Evolutionary conservation across 2,888 invertebrate genomes (phyloP).

Genomic region (Uropetala carovei): DNA sequence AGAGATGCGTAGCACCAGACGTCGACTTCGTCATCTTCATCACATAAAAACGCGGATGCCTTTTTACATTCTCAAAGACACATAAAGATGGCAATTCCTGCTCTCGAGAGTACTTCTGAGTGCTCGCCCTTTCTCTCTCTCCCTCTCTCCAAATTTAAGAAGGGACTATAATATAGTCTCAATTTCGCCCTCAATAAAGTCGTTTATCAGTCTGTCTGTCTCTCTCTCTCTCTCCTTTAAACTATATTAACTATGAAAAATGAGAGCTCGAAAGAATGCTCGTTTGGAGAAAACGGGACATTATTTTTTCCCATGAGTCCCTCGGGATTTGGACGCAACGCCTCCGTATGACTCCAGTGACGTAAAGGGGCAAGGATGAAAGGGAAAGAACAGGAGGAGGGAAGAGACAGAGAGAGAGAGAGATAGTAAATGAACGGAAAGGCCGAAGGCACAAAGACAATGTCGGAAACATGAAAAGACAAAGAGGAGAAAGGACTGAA

Average conservation of each 20-base stretch:
- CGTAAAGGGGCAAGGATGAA: neutral
- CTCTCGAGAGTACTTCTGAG: too few species aligned
- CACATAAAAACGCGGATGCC: too few species aligned
- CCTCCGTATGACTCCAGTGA: neutral
- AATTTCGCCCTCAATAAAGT: too few species aligned
- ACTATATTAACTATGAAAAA: constrained; percentile 13
- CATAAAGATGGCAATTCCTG: too few species aligned
- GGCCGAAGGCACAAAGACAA: neutral
- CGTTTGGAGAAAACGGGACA: neutral
- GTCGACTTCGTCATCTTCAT: too few species aligned
- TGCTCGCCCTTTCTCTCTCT: neutral
- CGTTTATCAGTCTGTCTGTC: too few species aligned
- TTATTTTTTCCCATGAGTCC: constrained; percentile 19
- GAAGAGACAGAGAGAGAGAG: neutral
- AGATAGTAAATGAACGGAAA: neutral
- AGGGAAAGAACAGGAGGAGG: neutral
- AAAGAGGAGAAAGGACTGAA: neutral
- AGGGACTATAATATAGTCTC: too few species aligned
- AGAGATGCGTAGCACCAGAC: too few species aligned
- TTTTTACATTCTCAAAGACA: too few species aligned
- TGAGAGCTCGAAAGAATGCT: neutral
- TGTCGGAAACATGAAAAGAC: neutral
- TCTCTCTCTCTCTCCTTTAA: neutral
- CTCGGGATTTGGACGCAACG: neutral
- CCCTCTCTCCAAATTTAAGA: neutral